A percentile compares a stretch with the other conserved stretches of the same genome.
Conservation (phyloP, 2,888 invertebrate species). For the Hybos culiciformis region DNA sequence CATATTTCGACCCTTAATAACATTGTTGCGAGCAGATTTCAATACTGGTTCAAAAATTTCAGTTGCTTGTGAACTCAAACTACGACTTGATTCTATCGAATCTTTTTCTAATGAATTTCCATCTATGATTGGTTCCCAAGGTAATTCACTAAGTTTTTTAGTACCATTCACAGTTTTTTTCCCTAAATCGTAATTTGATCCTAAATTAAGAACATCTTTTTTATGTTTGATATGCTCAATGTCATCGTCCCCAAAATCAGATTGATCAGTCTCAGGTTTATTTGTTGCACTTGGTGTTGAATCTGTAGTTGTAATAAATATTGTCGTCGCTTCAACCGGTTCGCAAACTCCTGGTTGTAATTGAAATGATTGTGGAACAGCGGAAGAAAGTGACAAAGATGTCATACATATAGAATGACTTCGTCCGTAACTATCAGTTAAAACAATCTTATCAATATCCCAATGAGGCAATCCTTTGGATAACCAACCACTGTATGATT, state of each 20-base stretch:
- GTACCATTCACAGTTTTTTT: constrained; percentile 18
- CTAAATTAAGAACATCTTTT: constrained; percentile 34
- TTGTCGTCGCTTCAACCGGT: constrained; percentile 32
- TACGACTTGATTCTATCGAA: constrained; percentile 28
- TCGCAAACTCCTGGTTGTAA: constrained; percentile 68
- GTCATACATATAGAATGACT: constrained; percentile 70
- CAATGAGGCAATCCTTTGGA: constrained; percentile 68
- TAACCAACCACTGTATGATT: constrained; percentile 82
- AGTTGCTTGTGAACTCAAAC: constrained; percentile 20
- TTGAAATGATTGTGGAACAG: constrained; percentile 55
- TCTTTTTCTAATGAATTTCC: constrained; percentile 37
- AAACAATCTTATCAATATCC: constrained; percentile 66
- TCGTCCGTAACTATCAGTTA: constrained; percentile 75
- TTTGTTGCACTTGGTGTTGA: constrained; percentile 20
- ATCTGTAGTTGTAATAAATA: no score
- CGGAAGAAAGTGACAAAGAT: constrained; percentile 58
- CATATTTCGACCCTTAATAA: constrained; percentile 26
- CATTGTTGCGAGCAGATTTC: constrained; percentile 24
- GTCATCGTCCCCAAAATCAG: constrained; percentile 20
- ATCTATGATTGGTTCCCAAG: constrained; percentile 41
- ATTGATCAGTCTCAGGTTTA: constrained; percentile 7
- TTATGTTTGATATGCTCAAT: constrained; percentile 29
- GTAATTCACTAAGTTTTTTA: constrained; percentile 22
- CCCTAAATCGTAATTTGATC: constrained; percentile 29
- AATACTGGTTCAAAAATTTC: constrained; percentile 45